Evolutionary conservation across 2,888 invertebrate species (phyloP).

Genomic region (Hyles lineata): DNA sequence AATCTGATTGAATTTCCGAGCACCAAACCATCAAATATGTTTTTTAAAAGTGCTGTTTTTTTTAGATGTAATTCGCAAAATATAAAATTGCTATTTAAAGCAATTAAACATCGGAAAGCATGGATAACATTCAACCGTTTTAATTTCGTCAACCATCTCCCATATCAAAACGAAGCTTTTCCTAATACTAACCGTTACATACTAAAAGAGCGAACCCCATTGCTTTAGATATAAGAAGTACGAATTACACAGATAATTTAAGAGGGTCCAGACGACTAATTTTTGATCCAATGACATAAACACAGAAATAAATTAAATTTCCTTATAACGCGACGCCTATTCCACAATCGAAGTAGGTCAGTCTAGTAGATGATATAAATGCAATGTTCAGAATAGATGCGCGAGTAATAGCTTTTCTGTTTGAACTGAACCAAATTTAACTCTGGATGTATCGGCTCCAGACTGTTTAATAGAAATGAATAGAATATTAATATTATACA

Average conservation of each 20-base stretch:
- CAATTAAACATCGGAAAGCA: no score
- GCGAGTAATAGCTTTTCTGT: not conserved
- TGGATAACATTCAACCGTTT: no score
- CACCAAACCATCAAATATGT: no score
- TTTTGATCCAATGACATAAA: constrained; percentile 3
- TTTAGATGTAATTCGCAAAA: not conserved
- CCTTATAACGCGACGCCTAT: not conserved
- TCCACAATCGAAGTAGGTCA: constrained; percentile 11
- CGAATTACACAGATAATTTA: no score
- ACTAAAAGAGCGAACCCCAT: no score
- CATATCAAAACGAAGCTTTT: no score
- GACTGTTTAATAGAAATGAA: not conserved
- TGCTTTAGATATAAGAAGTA: no score
- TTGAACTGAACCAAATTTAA: not conserved
- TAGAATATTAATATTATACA: no score
- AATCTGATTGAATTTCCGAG: no score
- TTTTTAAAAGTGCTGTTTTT: not conserved
- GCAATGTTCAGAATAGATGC: not conserved
- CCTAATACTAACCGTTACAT: no score
- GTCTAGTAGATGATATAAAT: not conserved
- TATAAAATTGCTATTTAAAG: no score
- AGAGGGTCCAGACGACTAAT: not conserved
- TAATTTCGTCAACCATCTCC: no score
- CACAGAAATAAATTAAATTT: constrained; percentile 5
- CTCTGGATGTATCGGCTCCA: not conserved